Conservation (phyloP, 2,888 invertebrate genomes). For the Drosophila phalerata region DNA sequence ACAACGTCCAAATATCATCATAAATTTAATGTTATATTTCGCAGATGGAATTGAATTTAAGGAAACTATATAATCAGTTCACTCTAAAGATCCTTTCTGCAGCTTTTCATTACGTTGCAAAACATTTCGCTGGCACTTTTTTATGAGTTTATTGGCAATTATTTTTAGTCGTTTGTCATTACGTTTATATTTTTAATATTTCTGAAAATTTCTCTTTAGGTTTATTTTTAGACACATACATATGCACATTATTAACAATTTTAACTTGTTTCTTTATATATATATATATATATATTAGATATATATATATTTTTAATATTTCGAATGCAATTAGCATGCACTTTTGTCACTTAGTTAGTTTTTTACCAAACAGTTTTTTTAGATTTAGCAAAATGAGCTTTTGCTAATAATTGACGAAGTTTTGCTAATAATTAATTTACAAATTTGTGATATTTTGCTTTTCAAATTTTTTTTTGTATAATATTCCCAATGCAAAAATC, state of each 20-base stretch:
- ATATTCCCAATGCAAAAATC: slow-evolving; percentile 63
- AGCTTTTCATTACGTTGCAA: slow-evolving; percentile 11
- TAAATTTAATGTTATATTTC: slow-evolving; percentile 42
- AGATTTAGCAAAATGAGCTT: not conserved
- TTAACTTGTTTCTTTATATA: not conserved
- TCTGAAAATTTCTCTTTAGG: slow-evolving; percentile 17
- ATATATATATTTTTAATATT: slow-evolving; percentile 21
- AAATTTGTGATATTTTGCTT: slow-evolving; percentile 13
- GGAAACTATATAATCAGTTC: not conserved
- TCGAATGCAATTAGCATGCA: slow-evolving; percentile 58
- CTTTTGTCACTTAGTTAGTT: slow-evolving; percentile 54
- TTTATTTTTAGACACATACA: slow-evolving; percentile 63
- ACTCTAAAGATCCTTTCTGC: not conserved
- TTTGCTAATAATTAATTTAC: slow-evolving; percentile 1
- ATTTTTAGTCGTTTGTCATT: slow-evolving; percentile 7
- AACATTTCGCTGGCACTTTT: slow-evolving; percentile 40
- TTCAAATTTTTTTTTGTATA: slow-evolving; percentile 21
- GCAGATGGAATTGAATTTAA: slow-evolving; percentile 11
- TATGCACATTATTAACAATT: slow-evolving; percentile 54
- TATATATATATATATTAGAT: slow-evolving; percentile 7
- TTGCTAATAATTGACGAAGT: slow-evolving; percentile 10
- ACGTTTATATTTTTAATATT: slow-evolving; percentile 22
- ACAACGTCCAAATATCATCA: slow-evolving; percentile 53
- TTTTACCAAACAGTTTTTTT: slow-evolving; percentile 22
- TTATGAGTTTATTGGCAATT: slow-evolving; percentile 9